Evolutionary conservation across 2,888 invertebrate species (phyloP).

Genomic region (Lordiphosa andalusiaca): DNA sequence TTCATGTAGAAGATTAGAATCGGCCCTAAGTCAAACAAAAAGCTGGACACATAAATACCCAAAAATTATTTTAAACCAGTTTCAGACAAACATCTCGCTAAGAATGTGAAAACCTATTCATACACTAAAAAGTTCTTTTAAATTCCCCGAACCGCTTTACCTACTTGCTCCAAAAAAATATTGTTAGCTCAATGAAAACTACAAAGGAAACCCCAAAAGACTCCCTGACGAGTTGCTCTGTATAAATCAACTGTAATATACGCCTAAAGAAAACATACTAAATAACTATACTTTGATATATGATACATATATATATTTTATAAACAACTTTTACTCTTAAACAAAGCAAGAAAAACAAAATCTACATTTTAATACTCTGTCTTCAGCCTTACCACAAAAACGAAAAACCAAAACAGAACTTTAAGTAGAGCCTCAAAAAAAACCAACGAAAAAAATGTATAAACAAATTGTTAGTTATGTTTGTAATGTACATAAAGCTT

Average conservation of each 20-base stretch:
- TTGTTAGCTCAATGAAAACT: slow-evolving; percentile 42
- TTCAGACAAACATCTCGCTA: too few species aligned
- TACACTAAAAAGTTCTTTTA: too few species aligned
- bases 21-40: too few species aligned
- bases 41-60: too few species aligned
- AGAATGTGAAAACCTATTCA: too few species aligned
- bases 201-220: slow-evolving; percentile 8
- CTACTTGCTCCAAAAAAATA: slow-evolving; percentile 8
- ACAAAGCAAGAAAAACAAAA: slow-evolving; percentile 27
- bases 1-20: too few species aligned
- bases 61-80: too few species aligned
- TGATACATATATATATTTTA: slow-evolving; percentile 67
- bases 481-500: slow-evolving; percentile 65
- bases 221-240: slow-evolving; percentile 35
- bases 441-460: slow-evolving; percentile 41
- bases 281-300: slow-evolving; percentile 62
- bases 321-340: slow-evolving; percentile 70
- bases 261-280: slow-evolving; percentile 40
- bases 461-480: slow-evolving; percentile 62
- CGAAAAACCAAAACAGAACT: slow-evolving; percentile 20
- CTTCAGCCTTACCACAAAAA: slow-evolving; percentile 62
- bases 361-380: slow-evolving; percentile 65
- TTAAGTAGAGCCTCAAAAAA: slow-evolving; percentile 29
- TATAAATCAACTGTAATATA: slow-evolving; percentile 62
- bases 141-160: too few species aligned